Percentiles rank a stretch among this genome's conserved stretches.
Evolutionary conservation across 2,888 invertebrate genomes (phyloP).

Genomic region (Pristionchus entomophagus): DNA sequence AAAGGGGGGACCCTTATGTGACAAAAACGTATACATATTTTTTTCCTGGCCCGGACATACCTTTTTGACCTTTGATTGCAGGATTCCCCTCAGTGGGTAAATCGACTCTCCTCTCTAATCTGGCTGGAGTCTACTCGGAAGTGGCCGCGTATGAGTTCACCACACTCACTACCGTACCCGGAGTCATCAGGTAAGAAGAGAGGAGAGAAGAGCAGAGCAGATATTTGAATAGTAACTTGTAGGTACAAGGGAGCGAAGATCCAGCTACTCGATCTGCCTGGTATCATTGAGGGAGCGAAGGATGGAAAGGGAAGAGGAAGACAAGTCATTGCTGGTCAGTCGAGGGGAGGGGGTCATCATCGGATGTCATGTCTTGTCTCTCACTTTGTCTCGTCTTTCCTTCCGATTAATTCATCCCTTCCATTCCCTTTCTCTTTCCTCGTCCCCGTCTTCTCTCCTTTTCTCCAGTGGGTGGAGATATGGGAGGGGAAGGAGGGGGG

Average conservation of each 20-base stretch:
- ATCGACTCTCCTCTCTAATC: constrained; percentile 93
- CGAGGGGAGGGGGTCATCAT: not conserved
- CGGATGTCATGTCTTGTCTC: not conserved
- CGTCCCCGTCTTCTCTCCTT: not conserved
- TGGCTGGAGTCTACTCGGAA: constrained; percentile 99
- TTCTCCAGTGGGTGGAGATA: constrained; percentile 28
- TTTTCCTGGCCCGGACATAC: no score
- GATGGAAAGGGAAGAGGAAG: constrained; percentile 86
- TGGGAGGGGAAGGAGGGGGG: constrained; percentile 23
- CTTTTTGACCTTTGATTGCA: no score
- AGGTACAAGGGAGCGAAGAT: constrained; percentile 93
- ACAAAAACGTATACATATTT: no score
- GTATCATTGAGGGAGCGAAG: constrained; percentile 99
- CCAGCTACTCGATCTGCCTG: constrained; percentile 95
- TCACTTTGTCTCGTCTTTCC: not conserved
- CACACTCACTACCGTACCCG: constrained; percentile 98
- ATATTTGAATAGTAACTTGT: not conserved
- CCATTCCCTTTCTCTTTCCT: constrained; percentile 2
- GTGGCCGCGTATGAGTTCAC: constrained; percentile 99
- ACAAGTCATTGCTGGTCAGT: constrained; percentile 83
- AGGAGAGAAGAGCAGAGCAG: not conserved
- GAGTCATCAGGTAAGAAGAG: constrained; percentile 81
- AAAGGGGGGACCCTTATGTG: no score
- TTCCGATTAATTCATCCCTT: constrained; percentile 1
- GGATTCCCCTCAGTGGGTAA: constrained; percentile 99